Percentiles rank a stretch among this genome's conserved stretches.
Conservation (phyloP, 2,797 vertebrate genomes). For the Karalla daura region DNA sequence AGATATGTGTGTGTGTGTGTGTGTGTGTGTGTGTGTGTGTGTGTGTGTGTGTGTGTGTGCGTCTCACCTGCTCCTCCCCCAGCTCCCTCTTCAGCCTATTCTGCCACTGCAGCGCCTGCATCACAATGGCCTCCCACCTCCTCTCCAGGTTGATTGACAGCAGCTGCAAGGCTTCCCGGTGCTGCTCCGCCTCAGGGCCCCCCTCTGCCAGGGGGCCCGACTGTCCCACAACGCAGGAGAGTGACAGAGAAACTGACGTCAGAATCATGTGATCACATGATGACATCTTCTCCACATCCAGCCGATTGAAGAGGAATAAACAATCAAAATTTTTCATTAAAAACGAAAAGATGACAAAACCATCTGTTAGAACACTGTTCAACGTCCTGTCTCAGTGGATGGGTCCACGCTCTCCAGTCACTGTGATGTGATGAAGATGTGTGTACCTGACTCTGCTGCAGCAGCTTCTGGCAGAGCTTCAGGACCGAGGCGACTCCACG, state of each 20-base stretch:
- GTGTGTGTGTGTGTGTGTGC: background rate
- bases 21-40: background rate
- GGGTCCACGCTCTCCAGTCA: too few relatives aligned
- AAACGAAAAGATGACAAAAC: too few relatives aligned
- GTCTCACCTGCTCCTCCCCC: conserved; percentile 86
- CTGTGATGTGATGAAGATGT: background rate
- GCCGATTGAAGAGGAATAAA: background rate
- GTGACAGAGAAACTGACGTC: background rate
- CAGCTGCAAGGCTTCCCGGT: conserved; percentile 87
- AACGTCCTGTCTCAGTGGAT: too few relatives aligned
- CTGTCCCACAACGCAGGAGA: conserved; percentile 53
- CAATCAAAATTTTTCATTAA: background rate
- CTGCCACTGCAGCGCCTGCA: conserved; percentile 98
- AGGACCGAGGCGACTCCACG: conserved; percentile 92
- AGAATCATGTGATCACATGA: conserved; percentile 31
- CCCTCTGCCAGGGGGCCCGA: conserved; percentile 68
- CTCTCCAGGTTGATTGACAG: conserved; percentile 96
- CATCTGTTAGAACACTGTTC: too few relatives aligned
- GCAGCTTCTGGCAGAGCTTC: conserved; percentile 93
- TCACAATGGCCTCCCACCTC: conserved; percentile 97
- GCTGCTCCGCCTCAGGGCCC: conserved; percentile 80
- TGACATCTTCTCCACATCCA: conserved; percentile 16
- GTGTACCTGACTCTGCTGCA: conserved; percentile 87
- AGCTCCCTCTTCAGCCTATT: conserved; percentile 88
- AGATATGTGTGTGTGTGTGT: conserved; percentile 4